Percentiles rank a stretch among this genome's conserved stretches.
Conservation (phyloP, 2,113 vertebrate species). For the Ginglymostoma cirratum region DNA sequence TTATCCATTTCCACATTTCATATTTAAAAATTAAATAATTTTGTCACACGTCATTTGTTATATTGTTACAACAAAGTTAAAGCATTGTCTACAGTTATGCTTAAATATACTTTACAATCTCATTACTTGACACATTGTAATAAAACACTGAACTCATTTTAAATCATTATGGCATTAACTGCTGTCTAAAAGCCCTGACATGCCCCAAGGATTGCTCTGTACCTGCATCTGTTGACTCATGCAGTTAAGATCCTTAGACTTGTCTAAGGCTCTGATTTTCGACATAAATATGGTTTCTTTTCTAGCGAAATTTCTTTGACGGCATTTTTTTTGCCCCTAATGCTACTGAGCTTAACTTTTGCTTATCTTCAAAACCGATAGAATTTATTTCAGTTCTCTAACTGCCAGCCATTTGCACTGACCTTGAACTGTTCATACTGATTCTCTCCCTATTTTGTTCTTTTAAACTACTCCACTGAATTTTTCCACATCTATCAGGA, state of each 20-base stretch:
- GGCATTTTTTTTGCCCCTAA: background rate
- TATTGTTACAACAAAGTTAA: background rate
- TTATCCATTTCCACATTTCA: background rate
- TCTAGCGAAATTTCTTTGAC: background rate
- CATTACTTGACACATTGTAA: background rate
- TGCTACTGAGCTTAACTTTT: background rate
- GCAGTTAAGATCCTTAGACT: constrained; percentile 36
- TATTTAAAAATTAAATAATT: background rate
- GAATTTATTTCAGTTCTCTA: background rate
- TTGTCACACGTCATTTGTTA: background rate
- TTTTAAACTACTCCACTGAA: background rate
- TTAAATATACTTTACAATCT: background rate
- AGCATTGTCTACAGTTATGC: background rate
- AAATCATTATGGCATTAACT: background rate
- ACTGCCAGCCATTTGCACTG: background rate
- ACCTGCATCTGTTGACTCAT: constrained; percentile 42
- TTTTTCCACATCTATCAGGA: background rate
- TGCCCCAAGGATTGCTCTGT: constrained; percentile 46
- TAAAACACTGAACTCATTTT: background rate
- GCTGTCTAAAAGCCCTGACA: background rate
- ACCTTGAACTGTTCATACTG: background rate
- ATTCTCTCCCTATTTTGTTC: background rate
- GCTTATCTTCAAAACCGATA: background rate
- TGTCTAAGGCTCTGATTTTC: constrained; percentile 40
- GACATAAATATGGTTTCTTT: background rate